Base-by-base conservation (phyloP, 1,140 invertebrate species). In the Drosophila kurseongensis region DNA sequence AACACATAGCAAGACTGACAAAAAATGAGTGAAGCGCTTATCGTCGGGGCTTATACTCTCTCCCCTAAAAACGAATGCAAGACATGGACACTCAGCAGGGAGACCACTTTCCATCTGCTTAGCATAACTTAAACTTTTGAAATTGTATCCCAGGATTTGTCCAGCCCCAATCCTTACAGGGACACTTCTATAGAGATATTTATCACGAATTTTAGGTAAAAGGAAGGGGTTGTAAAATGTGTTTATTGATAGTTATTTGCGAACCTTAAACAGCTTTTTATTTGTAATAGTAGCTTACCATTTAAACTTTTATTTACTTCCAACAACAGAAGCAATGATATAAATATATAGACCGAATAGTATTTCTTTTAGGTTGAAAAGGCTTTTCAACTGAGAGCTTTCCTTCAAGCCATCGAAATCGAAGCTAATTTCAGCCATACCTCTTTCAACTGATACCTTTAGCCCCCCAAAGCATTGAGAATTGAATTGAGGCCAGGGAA, bases 41-140 rank as follows among this genome's bases (percentile, higher is more conserved):
- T 59, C 36, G 54, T 67, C 41, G 16, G 12, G 68, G 55, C 68
- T 73, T 52, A 72, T 47, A 41, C 42, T 16, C 66, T 29, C 40
- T 18, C 13, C 35, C 27, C 32, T 41, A 0, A 29, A 32, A 18
- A 0, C 23, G 7, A 29, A 44, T 13, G n/a, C 27, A n/a, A 13
- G 9, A 45, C n/a, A 38, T 10, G 44, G 36, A 35, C 42, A 16
- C 65, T 27, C 13, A 10, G 23, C 44, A 27, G 13, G 16, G 14
- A 36, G 51, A 41, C 72, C 63, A 65, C 59, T 65, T 55, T 50
- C 44, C 38, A 51, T 45, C 32, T 32, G 72, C 71, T 75, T 75
- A 65, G 51, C 60, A 75, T 75, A 75, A 75, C 51, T 65, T 29
- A 56, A 63, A 75, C 51, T 75, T 75, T 55, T 40, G 51, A 75